Evolutionary conservation across 2,888 invertebrate species (phyloP).

Genomic region (Lasiommata megera): DNA sequence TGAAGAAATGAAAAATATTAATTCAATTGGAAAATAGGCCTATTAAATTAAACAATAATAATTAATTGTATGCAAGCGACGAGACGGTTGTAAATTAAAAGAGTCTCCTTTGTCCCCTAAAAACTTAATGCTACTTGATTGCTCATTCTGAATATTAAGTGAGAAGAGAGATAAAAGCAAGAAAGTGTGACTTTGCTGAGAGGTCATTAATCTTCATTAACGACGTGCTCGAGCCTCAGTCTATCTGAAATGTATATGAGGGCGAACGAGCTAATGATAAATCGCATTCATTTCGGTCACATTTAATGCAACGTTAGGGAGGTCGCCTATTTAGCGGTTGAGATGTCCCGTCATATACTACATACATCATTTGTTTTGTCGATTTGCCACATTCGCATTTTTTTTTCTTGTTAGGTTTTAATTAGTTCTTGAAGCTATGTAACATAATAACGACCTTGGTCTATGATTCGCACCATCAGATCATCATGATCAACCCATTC

Average conservation of each 20-base stretch:
- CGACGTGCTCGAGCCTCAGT: constrained; percentile 6
- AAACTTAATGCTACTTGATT: constrained; percentile 17
- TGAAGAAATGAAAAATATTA: neutral
- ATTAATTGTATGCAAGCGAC: constrained; percentile 4
- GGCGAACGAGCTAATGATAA: constrained; percentile 12
- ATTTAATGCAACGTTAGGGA: neutral
- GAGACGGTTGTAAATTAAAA: constrained; percentile 4
- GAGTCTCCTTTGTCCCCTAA: constrained; percentile 7
- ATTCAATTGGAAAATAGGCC: neutral
- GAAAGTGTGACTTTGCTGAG: constrained; percentile 15
- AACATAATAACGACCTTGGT: too few species aligned
- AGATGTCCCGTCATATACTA: too few species aligned
- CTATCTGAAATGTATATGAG: constrained; percentile 16
- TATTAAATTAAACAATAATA: neutral
- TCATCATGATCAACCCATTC: too few species aligned
- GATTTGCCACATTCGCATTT: too few species aligned
- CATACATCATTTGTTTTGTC: too few species aligned
- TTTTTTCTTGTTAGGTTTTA: too few species aligned
- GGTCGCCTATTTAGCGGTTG: too few species aligned
- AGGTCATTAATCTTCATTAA: constrained; percentile 18
- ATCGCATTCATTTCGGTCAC: constrained; percentile 1
- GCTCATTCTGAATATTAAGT: constrained; percentile 17
- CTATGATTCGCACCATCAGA: too few species aligned
- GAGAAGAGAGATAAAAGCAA: constrained; percentile 13
- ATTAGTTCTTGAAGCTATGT: too few species aligned